These are phyloP conservation scores for Emydocephalus ijimae DNA, from an alignment of 2,113 vertebrate species.

Conservation along the genomic window DNA sequence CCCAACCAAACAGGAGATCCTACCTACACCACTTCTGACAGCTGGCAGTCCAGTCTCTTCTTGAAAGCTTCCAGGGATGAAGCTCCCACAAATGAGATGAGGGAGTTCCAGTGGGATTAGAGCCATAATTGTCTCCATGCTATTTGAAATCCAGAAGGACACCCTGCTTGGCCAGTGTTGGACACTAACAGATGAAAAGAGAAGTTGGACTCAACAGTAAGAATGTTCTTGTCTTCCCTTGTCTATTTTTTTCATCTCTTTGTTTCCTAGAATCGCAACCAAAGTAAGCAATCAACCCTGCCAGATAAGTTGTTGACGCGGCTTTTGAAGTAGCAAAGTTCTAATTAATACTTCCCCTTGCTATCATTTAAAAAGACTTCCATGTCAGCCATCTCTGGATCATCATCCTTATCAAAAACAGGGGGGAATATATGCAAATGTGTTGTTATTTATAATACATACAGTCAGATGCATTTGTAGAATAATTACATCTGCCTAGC, in stretches of 20 bases:
- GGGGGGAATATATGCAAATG: conserved; percentile 48
- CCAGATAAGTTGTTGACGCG: conserved; percentile 30
- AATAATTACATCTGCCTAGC: conserved; percentile 61
- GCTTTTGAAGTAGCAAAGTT: conserved; percentile 34
- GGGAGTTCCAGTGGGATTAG: too few species aligned
- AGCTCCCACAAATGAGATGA: not conserved
- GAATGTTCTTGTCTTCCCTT: not conserved
- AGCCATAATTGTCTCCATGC: not conserved
- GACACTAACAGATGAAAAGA: not conserved
- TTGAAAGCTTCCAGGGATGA: too few species aligned
- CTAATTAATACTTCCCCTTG: conserved; percentile 20
- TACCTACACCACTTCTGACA: too few species aligned
- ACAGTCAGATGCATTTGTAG: conserved; percentile 53
- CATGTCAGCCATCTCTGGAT: not conserved
- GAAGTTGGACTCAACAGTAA: too few species aligned
- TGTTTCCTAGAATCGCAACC: conserved; percentile 48
- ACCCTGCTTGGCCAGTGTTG: not conserved
- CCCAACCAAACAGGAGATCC: too few species aligned
- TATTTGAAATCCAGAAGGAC: not conserved
- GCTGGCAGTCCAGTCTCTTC: too few species aligned
- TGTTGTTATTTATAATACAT: conserved; percentile 59
- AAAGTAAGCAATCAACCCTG: conserved; percentile 45
- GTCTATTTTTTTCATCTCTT: not conserved
- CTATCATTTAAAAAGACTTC: conserved; percentile 34
- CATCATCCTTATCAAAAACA: conserved; percentile 32